Evolutionary conservation across 1,140 invertebrate genomes (phyloP).

Genomic region (Daktulosphaira vitifoliae): DNA sequence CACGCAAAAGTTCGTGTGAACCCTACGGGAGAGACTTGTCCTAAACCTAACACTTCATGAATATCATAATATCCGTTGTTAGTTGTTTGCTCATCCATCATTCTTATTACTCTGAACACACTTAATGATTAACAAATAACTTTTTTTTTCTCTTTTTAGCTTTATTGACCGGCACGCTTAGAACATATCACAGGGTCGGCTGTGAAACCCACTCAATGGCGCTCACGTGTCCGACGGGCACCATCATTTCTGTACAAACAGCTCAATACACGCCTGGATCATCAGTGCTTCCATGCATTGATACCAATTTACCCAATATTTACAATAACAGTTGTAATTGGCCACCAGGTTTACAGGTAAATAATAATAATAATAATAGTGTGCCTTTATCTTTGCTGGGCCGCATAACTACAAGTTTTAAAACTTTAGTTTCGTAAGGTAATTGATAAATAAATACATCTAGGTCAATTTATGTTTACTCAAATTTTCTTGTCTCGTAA

Average conservation of each 20-base stretch:
- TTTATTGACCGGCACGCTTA: conserved; percentile 73
- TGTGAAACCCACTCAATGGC: conserved; percentile 79
- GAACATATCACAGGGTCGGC: conserved; percentile 75
- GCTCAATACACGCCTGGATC: conserved; percentile 50
- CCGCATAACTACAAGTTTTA: no score
- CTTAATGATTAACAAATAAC: not conserved
- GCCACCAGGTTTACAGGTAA: conserved; percentile 51
- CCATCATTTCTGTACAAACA: conserved; percentile 76
- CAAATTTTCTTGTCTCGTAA: no score
- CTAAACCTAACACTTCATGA: not conserved
- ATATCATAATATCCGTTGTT: no score
- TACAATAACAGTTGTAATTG: conserved; percentile 48
- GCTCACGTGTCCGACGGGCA: conserved; percentile 73
- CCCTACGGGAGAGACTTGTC: conserved; percentile 1
- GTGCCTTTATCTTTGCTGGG: no score
- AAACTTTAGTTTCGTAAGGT: no score
- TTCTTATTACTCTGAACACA: no score
- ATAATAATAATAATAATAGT: no score
- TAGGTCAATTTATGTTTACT: no score
- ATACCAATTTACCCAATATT: conserved; percentile 35
- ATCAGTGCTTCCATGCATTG: conserved; percentile 44
- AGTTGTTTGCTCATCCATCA: no score
- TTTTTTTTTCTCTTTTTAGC: conserved; percentile 48
- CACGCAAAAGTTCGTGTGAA: conserved; percentile 26
- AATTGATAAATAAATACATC: no score